Conservation (phyloP, 2,888 invertebrate species). For the Euproctis similis region DNA sequence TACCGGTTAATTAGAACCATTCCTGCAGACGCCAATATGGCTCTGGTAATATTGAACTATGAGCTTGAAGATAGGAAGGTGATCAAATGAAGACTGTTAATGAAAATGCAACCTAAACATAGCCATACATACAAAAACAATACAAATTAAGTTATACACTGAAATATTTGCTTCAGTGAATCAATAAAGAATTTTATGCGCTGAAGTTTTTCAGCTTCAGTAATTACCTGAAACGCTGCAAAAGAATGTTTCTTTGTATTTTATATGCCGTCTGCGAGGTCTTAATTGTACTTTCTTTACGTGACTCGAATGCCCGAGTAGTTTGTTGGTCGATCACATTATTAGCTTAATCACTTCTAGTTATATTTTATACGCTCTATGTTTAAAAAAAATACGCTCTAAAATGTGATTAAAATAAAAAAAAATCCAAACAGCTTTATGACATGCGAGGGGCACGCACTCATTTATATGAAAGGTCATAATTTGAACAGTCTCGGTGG, state of each 20-base stretch:
- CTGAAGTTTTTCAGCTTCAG: conserved; percentile 32
- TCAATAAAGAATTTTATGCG: conserved; percentile 37
- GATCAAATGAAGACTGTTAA: no score
- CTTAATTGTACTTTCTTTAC: conserved; percentile 59
- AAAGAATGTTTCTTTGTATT: conserved; percentile 49
- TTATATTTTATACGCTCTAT: conserved; percentile 4
- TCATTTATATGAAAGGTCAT: conserved; percentile 4
- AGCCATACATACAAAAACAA: conserved; percentile 4
- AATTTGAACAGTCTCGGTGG: no score
- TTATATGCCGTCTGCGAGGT: conserved; percentile 56
- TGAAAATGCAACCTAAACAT: conserved; percentile 6
- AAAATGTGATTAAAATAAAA: no score
- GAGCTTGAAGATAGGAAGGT: no score
- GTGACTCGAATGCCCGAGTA: conserved; percentile 52
- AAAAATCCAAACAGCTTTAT: conserved; percentile 1
- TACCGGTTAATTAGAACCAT: no score
- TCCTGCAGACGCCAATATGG: no score
- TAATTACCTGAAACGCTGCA: conserved; percentile 40
- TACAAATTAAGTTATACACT: conserved; percentile 4
- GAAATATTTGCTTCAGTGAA: conserved; percentile 19
- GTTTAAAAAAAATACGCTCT: conserved; percentile 2
- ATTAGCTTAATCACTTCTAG: conserved; percentile 13
- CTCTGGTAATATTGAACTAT: no score
- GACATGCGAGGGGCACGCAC: conserved; percentile 1
- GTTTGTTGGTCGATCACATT: conserved; percentile 29